Conservation (phyloP, 1,140 invertebrate genomes). For the Portunus trituberculatus region DNA sequence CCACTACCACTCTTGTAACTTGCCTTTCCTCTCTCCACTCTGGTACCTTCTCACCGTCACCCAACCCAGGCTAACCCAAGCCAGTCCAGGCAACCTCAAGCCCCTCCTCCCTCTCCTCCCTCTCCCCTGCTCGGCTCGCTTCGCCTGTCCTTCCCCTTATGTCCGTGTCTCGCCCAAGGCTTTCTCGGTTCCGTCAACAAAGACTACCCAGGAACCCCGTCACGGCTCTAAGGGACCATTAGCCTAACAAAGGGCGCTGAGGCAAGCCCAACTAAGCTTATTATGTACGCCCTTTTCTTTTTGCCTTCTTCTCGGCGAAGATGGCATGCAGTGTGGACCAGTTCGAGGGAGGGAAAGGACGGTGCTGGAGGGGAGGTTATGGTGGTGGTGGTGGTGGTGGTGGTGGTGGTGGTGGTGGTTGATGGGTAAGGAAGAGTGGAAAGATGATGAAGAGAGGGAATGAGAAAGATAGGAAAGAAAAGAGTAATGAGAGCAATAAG, state of each 20-base stretch:
- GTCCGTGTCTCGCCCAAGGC: neutral
- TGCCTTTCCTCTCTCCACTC: no score
- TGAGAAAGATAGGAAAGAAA: neutral
- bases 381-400: no score
- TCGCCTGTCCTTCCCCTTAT: neutral
- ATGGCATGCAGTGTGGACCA: no score
- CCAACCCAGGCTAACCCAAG: neutral
- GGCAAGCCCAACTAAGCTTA: neutral
- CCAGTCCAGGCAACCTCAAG: no score
- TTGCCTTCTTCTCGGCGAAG: neutral
- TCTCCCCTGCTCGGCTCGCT: neutral
- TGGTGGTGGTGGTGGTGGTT: no score
- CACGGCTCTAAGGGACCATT: neutral
- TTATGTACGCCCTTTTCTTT: slow-evolving; percentile 1
- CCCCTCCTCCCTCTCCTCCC: neutral
- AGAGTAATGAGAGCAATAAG: neutral
- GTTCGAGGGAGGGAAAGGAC: no score
- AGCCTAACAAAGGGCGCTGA: neutral
- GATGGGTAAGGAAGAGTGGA: neutral
- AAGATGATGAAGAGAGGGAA: neutral
- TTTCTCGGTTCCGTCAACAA: neutral
- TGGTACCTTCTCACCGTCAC: no score
- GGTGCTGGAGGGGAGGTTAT: no score
- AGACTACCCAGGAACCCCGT: neutral
- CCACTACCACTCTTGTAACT: no score